Evolutionary conservation across 1,140 invertebrate species (phyloP).

Genomic region (Medauroidea extradentata): DNA sequence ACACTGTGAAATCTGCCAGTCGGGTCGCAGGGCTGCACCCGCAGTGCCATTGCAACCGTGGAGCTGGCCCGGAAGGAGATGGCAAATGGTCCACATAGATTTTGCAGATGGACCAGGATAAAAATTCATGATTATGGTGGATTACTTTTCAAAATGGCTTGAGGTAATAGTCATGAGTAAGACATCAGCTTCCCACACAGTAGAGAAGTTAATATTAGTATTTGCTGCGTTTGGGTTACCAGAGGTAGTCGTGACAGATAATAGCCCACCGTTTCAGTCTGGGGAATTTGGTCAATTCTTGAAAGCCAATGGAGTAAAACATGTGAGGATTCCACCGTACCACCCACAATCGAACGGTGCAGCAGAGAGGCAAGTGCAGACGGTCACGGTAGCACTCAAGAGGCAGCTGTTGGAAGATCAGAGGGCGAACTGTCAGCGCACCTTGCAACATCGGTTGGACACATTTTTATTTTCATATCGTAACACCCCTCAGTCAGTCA

Average conservation of each 20-base stretch:
- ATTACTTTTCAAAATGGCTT: slow-evolving; percentile 41
- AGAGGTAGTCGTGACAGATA: slow-evolving; percentile 26
- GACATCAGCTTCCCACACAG: neutral
- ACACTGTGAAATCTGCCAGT: slow-evolving; percentile 16
- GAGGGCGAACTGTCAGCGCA: neutral
- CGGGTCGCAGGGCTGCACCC: neutral
- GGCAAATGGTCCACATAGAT: slow-evolving; percentile 2
- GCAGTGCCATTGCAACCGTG: neutral
- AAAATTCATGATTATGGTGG: slow-evolving; percentile 19
- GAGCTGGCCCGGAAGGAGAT: neutral
- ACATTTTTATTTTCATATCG: no score
- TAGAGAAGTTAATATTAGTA: slow-evolving; percentile 9
- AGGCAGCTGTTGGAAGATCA: neutral
- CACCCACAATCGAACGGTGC: slow-evolving; percentile 29
- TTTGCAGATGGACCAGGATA: slow-evolving; percentile 1
- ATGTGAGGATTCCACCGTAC: slow-evolving; percentile 22
- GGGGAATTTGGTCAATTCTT: slow-evolving; percentile 27
- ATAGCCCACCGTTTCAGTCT: slow-evolving; percentile 24
- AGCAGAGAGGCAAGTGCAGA: slow-evolving; percentile 29
- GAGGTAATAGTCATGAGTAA: slow-evolving; percentile 27
- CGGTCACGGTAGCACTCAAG: slow-evolving; percentile 15
- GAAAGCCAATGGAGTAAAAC: slow-evolving; percentile 19
- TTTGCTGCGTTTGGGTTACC: slow-evolving; percentile 24
- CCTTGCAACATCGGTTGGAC: no score
- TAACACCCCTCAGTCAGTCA: no score